Evolutionary conservation across 2,888 invertebrate genomes (phyloP), one percentile per base, ranked within the genome.

Genomic region (Drosophila subsilvestris): DNA sequence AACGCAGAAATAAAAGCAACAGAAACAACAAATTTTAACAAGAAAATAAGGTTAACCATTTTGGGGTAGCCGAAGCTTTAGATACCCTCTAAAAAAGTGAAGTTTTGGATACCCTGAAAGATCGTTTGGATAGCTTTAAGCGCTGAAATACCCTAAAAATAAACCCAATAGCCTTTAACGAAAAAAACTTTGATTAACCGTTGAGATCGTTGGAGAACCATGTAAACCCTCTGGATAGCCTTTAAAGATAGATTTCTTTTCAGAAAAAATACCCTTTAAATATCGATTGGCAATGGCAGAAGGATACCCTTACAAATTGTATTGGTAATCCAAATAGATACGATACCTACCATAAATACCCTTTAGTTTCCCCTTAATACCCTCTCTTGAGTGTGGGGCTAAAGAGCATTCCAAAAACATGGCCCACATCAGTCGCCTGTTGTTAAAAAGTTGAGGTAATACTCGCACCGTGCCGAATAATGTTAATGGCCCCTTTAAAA

Each of bases 391-490:
- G 2, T 5, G 37, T 0, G 37, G 12, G 14, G 32, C 6, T 37
- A 12, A 37, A 37, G 32, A 5, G 14, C 32, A 14, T 6, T 14
- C 10, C 32, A 12, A 12, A 32, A 32, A 32, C 32, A 32, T 37
- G 32, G 14, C 14, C 32, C 14, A 14, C 63, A 63, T 53, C 63
- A 37, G 45, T 37, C 14, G 63, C 53, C 44, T 37, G 53, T 42
- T 65, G 66, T 66, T 66, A 66, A 66, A 66, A 55, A 47, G 48
- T 48, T 55, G 54, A 37, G 65, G 63, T 63, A 47, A 63, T 65
- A 53, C 37, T 37, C 25, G 4, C 6, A 4, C 20, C 53, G 8
- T 9, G 9, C 8, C 27, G 9, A 27, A 9, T 27, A 9, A 27
- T 27, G 27, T 3, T 27, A 27, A 27, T 27, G 27, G 27, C 27